Conservation (phyloP, 2,113 vertebrate species). For the Tachycineta bicolor region DNA sequence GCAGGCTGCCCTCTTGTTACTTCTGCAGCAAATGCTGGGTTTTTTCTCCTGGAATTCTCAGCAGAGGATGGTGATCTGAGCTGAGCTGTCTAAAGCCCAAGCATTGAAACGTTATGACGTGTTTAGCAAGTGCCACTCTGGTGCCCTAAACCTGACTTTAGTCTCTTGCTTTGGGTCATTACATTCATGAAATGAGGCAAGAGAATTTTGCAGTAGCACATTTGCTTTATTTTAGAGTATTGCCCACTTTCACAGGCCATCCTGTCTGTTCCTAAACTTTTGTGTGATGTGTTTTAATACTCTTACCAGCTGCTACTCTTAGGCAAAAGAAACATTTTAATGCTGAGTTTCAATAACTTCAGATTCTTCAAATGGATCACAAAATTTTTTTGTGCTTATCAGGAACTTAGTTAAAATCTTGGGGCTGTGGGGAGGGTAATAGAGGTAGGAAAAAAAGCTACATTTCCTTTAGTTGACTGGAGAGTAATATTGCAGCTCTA, state of each 20-base stretch:
- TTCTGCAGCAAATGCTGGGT: background rate
- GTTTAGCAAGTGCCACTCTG: background rate
- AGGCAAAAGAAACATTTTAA: background rate
- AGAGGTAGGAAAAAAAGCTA: background rate
- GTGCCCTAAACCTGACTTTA: background rate
- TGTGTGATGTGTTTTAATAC: background rate
- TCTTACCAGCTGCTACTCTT: background rate
- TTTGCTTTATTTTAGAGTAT: background rate
- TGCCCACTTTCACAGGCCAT: background rate
- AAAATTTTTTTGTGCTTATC: background rate
- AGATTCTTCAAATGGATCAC: background rate
- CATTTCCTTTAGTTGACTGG: background rate
- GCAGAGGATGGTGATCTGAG: background rate
- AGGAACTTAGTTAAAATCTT: background rate
- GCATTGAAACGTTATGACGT: background rate
- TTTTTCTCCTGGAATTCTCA: background rate
- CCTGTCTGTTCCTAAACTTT: background rate
- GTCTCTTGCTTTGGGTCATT: background rate
- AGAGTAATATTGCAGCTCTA: background rate
- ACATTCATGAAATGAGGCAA: background rate
- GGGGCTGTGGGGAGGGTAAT: background rate
- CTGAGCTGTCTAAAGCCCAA: background rate
- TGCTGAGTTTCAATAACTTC: background rate
- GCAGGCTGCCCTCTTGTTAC: background rate
- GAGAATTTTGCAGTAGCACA: background rate